phyloP scores from a whole-genome alignment of 2,888 invertebrate genomes.

The Micoletzkya japonica region DNA sequence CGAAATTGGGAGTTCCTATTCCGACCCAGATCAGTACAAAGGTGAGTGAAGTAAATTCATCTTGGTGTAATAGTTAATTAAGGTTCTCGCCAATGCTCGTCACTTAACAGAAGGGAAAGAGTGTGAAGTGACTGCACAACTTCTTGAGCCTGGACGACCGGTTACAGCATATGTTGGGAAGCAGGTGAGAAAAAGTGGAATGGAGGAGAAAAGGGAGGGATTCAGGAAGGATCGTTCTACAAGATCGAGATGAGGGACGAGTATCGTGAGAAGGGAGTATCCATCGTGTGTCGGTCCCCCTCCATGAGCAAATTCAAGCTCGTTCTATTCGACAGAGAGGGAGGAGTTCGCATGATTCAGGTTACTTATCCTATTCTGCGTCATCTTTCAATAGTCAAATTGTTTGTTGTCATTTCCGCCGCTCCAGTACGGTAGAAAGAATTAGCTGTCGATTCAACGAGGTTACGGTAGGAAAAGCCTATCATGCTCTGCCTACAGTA shows the following conservation, averaged over 20 bases:
- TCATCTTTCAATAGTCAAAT: neutral
- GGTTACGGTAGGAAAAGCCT: neutral
- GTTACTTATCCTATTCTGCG: slow-evolving; percentile 22
- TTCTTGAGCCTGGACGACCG: slow-evolving; percentile 48
- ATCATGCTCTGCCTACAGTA: neutral
- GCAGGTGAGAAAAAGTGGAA: slow-evolving; percentile 35
- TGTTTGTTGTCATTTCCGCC: too few species aligned
- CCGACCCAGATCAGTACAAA: slow-evolving; percentile 64
- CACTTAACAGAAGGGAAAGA: slow-evolving; percentile 51
- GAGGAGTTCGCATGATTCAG: slow-evolving; percentile 62
- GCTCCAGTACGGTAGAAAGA: too few species aligned
- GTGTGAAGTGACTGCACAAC: slow-evolving; percentile 35
- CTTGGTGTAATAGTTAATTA: neutral
- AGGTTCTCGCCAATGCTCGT: slow-evolving; percentile 56
- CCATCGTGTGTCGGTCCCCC: slow-evolving; percentile 57
- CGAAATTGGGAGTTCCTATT: slow-evolving; percentile 63
- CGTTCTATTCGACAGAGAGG: slow-evolving; percentile 63
- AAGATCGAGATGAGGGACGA: slow-evolving; percentile 47
- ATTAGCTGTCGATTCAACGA: neutral
- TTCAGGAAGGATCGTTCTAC: slow-evolving; percentile 61
- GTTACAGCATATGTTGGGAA: slow-evolving; percentile 51
- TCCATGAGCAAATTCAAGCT: slow-evolving; percentile 63
- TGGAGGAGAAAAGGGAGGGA: neutral
- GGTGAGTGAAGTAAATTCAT: slow-evolving; percentile 16
- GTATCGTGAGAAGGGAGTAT: slow-evolving; percentile 53